These are phyloP conservation scores for Noctua comes DNA, from an alignment of 2,888 invertebrate species.

Conservation along the genomic window DNA sequence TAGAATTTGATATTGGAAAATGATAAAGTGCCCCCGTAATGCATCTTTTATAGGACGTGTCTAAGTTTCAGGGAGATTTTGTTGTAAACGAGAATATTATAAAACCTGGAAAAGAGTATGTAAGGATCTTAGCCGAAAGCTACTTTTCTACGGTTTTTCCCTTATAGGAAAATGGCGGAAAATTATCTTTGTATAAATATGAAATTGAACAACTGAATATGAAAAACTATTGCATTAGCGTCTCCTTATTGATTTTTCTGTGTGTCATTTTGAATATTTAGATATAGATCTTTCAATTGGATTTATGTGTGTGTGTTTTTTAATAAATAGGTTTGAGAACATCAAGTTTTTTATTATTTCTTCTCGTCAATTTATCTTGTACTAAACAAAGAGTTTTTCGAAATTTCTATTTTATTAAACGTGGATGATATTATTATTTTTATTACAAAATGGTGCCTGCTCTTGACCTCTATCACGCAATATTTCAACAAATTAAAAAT, in stretches of 20 bases:
- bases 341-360: background rate
- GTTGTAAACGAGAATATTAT: background rate
- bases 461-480: too few species aligned
- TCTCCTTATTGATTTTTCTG: too few species aligned
- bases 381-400: background rate
- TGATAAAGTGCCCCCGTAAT: slow-evolving; percentile 50
- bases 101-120: background rate
- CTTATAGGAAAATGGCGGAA: background rate
- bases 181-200: background rate
- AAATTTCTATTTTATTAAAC: background rate
- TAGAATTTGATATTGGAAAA: slow-evolving; percentile 62
- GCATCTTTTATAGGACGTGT: slow-evolving; percentile 44
- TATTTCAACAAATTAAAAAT: slow-evolving; percentile 2
- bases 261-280: background rate
- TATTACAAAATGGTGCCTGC: too few species aligned
- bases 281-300: background rate
- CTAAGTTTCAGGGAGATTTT: slow-evolving; percentile 21
- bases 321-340: background rate
- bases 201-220: background rate
- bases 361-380: background rate
- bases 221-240: background rate
- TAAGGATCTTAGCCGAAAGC: background rate
- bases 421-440: background rate
- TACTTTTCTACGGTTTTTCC: background rate
- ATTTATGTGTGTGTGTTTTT: background rate